Evolutionary conservation across 2,797 vertebrate genomes (phyloP).

Genomic region (Menidia menidia): DNA sequence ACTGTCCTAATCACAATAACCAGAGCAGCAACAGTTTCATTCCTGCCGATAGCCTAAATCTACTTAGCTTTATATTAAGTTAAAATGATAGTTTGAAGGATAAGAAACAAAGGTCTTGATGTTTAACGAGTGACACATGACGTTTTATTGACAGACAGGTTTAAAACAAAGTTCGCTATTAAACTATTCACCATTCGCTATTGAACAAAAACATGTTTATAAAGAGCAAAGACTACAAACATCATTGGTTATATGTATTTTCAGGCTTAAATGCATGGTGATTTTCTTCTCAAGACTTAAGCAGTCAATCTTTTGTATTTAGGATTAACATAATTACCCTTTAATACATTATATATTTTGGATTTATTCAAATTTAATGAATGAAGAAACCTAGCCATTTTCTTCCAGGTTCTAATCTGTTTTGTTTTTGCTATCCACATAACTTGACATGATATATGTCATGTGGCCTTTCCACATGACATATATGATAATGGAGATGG

Average conservation of each 20-base stretch:
- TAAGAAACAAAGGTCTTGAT: neutral
- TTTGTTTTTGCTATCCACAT: no score
- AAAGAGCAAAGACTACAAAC: neutral
- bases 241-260: no score
- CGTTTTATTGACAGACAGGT: no score
- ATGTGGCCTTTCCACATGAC: no score
- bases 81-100: neutral
- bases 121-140: no score
- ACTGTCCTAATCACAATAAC: slow-evolving; percentile 63
- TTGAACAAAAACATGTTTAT: neutral
- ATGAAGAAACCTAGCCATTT: no score
- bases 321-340: neutral
- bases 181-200: no score
- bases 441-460: no score
- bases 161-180: no score
- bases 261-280: neutral
- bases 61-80: neutral
- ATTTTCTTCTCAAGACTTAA: neutral
- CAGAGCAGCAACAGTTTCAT: slow-evolving; percentile 47
- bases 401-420: no score
- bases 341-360: neutral
- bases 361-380: neutral
- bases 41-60: slow-evolving; percentile 38
- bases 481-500: no score
- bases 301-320: neutral